phyloP scores from a whole-genome alignment of 1,140 invertebrate species.

The Ylistrum balloti region DNA sequence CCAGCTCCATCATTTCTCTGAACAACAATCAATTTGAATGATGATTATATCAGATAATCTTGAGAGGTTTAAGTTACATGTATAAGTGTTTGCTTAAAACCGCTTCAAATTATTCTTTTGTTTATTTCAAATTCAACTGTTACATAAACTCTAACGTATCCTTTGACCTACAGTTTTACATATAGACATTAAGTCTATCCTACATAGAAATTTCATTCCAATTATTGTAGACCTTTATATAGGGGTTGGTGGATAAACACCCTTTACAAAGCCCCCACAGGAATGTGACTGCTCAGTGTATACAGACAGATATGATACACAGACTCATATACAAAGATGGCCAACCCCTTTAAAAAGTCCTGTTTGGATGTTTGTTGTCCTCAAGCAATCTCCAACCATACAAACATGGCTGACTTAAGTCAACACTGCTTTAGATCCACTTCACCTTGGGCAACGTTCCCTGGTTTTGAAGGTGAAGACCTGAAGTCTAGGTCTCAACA shows the following conservation, averaged over 20 bases:
- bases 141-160: background rate
- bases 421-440: background rate
- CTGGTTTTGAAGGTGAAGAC: background rate
- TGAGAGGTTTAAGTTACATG: background rate
- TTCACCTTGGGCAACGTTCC: background rate
- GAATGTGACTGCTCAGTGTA: background rate
- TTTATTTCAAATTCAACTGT: background rate
- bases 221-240: background rate
- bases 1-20: background rate
- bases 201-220: background rate
- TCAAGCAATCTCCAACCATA: background rate
- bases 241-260: background rate
- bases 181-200: background rate
- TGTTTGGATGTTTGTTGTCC: conserved; percentile 28
- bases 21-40: background rate
- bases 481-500: background rate
- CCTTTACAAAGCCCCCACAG: background rate
- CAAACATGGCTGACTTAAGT: conserved; percentile 8
- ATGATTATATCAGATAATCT: background rate
- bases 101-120: background rate
- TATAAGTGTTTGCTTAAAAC: background rate
- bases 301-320: background rate
- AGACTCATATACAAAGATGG: background rate
- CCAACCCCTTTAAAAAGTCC: background rate
- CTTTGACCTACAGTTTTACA: background rate